Conservation (phyloP, 2,113 vertebrate genomes). For the Arenaria interpres region DNA sequence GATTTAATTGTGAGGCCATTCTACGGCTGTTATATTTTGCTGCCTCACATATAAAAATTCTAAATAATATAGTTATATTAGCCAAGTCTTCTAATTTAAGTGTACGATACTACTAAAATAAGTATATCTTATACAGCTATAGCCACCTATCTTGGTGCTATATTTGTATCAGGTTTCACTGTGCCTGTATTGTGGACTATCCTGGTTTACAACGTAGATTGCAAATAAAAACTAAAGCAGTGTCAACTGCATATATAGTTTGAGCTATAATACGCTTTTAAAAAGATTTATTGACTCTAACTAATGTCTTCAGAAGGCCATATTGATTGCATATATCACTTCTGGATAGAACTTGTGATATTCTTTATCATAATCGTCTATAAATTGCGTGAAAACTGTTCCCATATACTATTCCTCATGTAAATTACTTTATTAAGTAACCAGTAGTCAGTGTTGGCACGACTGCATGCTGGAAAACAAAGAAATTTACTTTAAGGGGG, state of each 20-base stretch:
- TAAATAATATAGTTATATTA: not conserved
- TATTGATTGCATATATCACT: not conserved
- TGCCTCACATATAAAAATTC: not conserved
- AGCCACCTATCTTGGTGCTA: not conserved
- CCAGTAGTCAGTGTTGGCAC: not conserved
- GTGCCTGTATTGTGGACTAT: not conserved
- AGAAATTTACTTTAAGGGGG: not conserved
- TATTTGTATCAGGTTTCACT: not conserved
- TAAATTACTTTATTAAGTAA: not conserved
- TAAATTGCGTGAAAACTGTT: not conserved
- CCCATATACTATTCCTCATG: not conserved
- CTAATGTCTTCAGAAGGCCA: not conserved
- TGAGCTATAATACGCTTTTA: not conserved
- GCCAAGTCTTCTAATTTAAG: not conserved
- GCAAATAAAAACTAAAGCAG: not conserved
- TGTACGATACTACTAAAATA: not conserved
- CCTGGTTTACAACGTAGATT: not conserved
- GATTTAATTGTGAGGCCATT: not conserved
- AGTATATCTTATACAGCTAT: not conserved
- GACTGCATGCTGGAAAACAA: not conserved
- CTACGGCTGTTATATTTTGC: not conserved
- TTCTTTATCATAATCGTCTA: not conserved
- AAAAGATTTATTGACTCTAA: not conserved
- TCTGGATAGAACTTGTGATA: not conserved
- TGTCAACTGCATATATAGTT: not conserved